A percentile compares a stretch with the other conserved stretches of the same genome.
phyloP scores from a whole-genome alignment of 2,113 vertebrate genomes.

The Cyanoderma ruficeps region DNA sequence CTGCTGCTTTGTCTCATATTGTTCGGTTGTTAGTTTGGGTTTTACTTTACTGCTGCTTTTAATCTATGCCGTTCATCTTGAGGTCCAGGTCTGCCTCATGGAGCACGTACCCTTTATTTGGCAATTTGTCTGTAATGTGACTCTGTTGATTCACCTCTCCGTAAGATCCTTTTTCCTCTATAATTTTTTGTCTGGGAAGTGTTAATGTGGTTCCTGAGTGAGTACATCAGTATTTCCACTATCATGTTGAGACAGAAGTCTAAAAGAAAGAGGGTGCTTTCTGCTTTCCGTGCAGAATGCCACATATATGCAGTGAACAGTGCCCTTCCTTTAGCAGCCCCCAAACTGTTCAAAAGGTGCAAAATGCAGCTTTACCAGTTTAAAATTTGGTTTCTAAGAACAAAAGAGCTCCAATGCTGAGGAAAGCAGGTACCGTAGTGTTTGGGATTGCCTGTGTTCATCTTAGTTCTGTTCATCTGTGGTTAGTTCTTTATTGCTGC shows the following conservation, averaged over 20 bases:
- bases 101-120: fast-evolving
- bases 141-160: background rate
- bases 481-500: background rate
- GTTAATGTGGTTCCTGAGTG: background rate
- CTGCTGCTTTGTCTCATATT: background rate
- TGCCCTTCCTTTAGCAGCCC: background rate
- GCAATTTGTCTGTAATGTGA: background rate
- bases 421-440: background rate
- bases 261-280: background rate
- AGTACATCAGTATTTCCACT: background rate
- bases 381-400: background rate
- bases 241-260: background rate
- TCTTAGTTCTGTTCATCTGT: background rate
- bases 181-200: background rate
- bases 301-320: background rate
- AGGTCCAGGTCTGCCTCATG: background rate
- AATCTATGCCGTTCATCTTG: background rate
- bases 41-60: background rate
- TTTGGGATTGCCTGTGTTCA: background rate
- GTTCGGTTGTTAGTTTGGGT: background rate
- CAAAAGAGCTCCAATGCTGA: background rate
- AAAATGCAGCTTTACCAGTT: background rate
- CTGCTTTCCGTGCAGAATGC: background rate
- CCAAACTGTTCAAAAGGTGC: background rate
- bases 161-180: background rate